phyloP scores from a whole-genome alignment of 2,888 invertebrate genomes.

The Bhutanitis thaidina region DNA sequence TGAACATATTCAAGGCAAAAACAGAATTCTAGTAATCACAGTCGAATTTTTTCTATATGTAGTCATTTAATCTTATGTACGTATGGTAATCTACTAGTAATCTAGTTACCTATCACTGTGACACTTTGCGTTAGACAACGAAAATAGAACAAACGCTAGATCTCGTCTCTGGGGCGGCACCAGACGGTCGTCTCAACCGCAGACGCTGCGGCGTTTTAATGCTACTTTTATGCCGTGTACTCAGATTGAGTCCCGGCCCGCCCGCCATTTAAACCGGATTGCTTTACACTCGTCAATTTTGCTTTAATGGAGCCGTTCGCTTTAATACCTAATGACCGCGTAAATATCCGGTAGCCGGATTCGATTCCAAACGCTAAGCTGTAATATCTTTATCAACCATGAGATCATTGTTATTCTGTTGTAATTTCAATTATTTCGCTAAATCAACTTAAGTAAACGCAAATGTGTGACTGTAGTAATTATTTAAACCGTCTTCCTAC shows the following conservation, averaged over 20 bases:
- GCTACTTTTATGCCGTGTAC: slow-evolving; percentile 62
- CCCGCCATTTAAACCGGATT: slow-evolving; percentile 53
- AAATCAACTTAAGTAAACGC: no score
- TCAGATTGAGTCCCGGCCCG: slow-evolving; percentile 58
- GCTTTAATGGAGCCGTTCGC: slow-evolving; percentile 61
- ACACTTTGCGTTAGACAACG: background rate
- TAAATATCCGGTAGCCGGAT: slow-evolving; percentile 43
- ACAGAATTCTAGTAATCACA: no score
- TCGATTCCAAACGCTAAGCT: slow-evolving; percentile 20
- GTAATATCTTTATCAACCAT: slow-evolving; percentile 1
- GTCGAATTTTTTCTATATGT: no score
- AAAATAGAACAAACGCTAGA: slow-evolving; percentile 23
- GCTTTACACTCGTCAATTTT: slow-evolving; percentile 63
- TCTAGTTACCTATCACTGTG: no score
- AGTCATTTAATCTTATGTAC: no score
- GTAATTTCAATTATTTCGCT: background rate
- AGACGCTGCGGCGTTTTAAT: slow-evolving; percentile 50
- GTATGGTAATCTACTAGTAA: no score
- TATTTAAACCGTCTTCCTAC: no score
- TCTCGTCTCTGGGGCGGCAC: slow-evolving; percentile 24
- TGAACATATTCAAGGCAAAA: no score
- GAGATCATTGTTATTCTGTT: background rate
- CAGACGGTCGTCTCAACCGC: slow-evolving; percentile 32
- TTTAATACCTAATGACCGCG: slow-evolving; percentile 66
- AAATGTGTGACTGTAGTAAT: no score